phyloP scores from a whole-genome alignment of 2,113 vertebrate genomes.

The Bostrychus sinensis region DNA sequence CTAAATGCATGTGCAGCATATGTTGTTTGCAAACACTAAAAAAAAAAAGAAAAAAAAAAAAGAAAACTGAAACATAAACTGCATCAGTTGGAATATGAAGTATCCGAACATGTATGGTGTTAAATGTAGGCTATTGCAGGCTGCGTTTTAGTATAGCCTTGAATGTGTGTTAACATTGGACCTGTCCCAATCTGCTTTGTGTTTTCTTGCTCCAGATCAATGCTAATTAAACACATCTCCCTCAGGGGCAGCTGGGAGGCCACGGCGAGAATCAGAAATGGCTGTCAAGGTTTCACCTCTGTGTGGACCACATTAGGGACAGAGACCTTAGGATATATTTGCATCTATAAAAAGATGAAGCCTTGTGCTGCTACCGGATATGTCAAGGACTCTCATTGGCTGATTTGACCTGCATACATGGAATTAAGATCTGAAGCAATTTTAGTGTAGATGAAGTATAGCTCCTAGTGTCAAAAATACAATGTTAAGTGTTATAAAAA shows the following conservation, averaged over 20 bases:
- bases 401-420: neutral
- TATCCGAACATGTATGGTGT: conserved; percentile 7
- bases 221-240: conserved; percentile 71
- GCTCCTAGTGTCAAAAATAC: too few relatives aligned
- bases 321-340: conserved; percentile 25
- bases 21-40: too few relatives aligned
- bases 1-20: too few relatives aligned
- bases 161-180: conserved; percentile 47
- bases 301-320: conserved; percentile 12
- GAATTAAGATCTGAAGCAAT: neutral
- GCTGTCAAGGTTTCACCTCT: conserved; percentile 19
- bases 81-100: neutral
- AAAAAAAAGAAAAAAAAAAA: too few relatives aligned
- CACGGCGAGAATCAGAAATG: conserved; percentile 56
- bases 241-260: conserved; percentile 39
- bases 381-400: neutral
- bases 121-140: conserved; percentile 32
- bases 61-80: too few relatives aligned
- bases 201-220: conserved; percentile 69
- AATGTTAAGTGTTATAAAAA: too few relatives aligned
- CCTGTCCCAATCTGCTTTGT: conserved; percentile 56
- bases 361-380: neutral
- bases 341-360: conserved; percentile 4
- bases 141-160: conserved; percentile 42
- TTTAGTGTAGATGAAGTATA: neutral